A percentile compares a stretch with the other conserved stretches of the same genome.
Conservation (phyloP, 1,140 invertebrate species). For the Drosophila kanapiae region DNA sequence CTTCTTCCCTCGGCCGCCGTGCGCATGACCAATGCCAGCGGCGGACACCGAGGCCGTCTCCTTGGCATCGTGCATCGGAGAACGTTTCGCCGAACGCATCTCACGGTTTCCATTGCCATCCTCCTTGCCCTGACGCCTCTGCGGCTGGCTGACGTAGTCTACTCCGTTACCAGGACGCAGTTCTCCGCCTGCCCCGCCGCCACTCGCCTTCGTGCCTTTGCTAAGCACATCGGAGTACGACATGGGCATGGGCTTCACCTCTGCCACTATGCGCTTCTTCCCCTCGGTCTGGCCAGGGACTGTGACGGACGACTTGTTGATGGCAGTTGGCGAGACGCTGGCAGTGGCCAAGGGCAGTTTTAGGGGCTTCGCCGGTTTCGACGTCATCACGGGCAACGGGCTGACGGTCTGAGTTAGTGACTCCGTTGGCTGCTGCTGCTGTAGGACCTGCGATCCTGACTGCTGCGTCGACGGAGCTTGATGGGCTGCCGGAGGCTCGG, state of each 20-base stretch:
- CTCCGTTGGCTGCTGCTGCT: slow-evolving; percentile 31
- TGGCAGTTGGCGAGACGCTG: slow-evolving; percentile 49
- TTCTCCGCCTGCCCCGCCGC: slow-evolving; percentile 20
- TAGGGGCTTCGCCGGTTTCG: slow-evolving; percentile 32
- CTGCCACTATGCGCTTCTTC: slow-evolving; percentile 91
- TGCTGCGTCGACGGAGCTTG: slow-evolving; percentile 6
- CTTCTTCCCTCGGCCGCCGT: slow-evolving; percentile 59
- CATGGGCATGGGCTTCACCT: slow-evolving; percentile 94
- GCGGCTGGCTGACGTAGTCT: slow-evolving; percentile 39
- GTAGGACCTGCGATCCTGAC: slow-evolving; percentile 11
- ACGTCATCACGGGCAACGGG: slow-evolving; percentile 26
- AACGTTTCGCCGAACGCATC: slow-evolving; percentile 62
- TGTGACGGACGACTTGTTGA: slow-evolving; percentile 73
- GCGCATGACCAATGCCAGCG: slow-evolving; percentile 29
- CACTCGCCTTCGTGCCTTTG: slow-evolving; percentile 86
- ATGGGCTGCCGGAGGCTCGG: slow-evolving; percentile 10
- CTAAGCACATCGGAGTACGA: slow-evolving; percentile 93
- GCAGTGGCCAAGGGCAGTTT: slow-evolving; percentile 46
- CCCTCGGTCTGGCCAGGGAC: slow-evolving; percentile 51
- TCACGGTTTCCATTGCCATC: slow-evolving; percentile 49
- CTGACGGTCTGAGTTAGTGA: slow-evolving; percentile 16
- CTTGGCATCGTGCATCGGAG: slow-evolving; percentile 73
- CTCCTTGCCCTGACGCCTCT: slow-evolving; percentile 59
- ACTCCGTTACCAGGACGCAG: slow-evolving; percentile 30
- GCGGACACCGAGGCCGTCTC: slow-evolving; percentile 29